A percentile compares a stretch with the other conserved stretches of the same genome.
These are phyloP conservation scores for Chrysodeixis includens DNA, from an alignment of 2,888 invertebrate genomes.

Conservation along the genomic window DNA sequence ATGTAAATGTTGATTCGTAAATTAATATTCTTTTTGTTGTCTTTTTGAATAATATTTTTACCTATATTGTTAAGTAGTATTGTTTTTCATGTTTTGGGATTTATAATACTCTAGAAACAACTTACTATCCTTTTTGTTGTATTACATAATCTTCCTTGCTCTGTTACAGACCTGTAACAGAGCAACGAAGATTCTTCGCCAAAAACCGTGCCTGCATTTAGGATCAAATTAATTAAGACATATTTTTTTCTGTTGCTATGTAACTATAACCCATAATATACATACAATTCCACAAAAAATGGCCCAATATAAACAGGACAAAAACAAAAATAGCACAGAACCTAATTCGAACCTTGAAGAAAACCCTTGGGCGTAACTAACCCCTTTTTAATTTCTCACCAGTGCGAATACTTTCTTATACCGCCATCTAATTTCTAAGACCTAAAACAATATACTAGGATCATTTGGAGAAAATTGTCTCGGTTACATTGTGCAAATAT, in stretches of 20 bases:
- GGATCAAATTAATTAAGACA: no score
- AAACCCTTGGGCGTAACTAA: neutral
- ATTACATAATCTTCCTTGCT: no score
- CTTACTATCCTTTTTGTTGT: no score
- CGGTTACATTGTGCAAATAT: constrained; percentile 34
- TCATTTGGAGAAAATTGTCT: constrained; percentile 35
- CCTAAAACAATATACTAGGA: constrained; percentile 40
- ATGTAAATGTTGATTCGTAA: constrained; percentile 31
- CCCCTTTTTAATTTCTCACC: constrained; percentile 21
- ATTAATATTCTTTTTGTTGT: constrained; percentile 9
- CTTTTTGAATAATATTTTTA: neutral
- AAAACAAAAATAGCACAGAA: neutral
- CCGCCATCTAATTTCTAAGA: constrained; percentile 25
- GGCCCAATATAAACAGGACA: neutral
- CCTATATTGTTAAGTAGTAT: no score
- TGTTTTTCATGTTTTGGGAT: no score
- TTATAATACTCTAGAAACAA: no score
- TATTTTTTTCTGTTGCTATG: no score
- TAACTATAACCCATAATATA: no score
- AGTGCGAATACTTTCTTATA: neutral
- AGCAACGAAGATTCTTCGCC: no score
- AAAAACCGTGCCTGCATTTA: no score
- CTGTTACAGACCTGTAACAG: no score
- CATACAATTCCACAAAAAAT: no score
- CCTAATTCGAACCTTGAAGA: neutral